Base-by-base conservation (phyloP, 2,113 vertebrate species). In the Gobius niger region DNA sequence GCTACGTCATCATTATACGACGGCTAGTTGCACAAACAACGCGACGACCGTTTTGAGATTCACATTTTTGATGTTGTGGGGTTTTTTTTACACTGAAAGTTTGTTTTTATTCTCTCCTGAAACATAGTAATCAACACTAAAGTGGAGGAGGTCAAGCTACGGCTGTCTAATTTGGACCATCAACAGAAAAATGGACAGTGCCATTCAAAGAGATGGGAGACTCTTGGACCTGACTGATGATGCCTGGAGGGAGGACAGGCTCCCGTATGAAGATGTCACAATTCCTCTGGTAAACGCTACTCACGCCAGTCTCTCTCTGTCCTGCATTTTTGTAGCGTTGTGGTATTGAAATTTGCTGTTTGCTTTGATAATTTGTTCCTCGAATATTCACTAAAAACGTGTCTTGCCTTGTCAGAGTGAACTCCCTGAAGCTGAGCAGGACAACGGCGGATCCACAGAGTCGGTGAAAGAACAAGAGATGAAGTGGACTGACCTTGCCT, bases 391-490 rank as follows among this genome's bases (percentile, higher is more conserved):
- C 24, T 34, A 34, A 34, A 34, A 34, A 50, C 10, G 42, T 62
- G 5, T 34, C 70, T 7, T 62, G 53, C 9, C 70, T 46, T 68
- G 16, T 15, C 65, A 99, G 97, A 98, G 95, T 78, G 98, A 99
- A 73, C 91, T 99, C 66, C 98, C 98, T 7, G 98, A 99, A 77
- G 96, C 96, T 34, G 98, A 99, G 72, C 98, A 99, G 86, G 98
- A 99, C 91, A 99, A 98, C 0, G 96, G 98, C 0, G 96, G 97
- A 75, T 96, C 95, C 62, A 98, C 97, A 0, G 98, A 99, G 83
- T 99, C 96, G 0, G 95, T 99, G 67, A 98, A 97, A 79, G 97
- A 98, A 67, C 98, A 99, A 81, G 98, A 99, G 86, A 99, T 99
- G 98, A 99, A 99, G 90, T 99, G 98, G 97, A 95, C 96, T 2